These are phyloP conservation scores for Mellilla xanthometata DNA, from an alignment of 2,888 invertebrate species.

Conservation along the genomic window DNA sequence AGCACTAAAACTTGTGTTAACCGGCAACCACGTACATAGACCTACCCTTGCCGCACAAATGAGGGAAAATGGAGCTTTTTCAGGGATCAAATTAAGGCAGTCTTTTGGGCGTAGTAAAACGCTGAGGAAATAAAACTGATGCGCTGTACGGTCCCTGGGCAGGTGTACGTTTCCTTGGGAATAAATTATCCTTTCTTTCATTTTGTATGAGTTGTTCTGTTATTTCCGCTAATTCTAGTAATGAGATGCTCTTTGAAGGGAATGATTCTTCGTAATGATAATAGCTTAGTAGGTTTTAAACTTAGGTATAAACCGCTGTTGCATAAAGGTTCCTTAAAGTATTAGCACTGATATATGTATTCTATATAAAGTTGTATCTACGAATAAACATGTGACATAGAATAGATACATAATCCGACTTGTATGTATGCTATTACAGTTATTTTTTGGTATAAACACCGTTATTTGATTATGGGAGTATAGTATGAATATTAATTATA, in stretches of 20 bases:
- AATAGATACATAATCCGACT: no score
- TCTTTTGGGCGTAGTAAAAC: constrained; percentile 64
- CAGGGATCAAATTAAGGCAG: constrained; percentile 62
- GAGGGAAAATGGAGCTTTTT: constrained; percentile 43
- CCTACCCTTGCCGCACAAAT: constrained; percentile 42
- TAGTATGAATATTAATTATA: no score
- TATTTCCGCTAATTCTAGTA: constrained; percentile 19
- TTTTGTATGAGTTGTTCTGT: constrained; percentile 38
- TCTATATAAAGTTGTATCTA: no score
- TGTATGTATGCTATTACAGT: no score
- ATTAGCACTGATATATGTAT: no score
- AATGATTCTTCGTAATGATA: not conserved
- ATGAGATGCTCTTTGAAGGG: constrained; percentile 15
- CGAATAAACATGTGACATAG: no score
- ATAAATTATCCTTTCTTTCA: constrained; percentile 52
- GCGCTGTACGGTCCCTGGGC: constrained; percentile 48
- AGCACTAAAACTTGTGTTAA: constrained; percentile 72
- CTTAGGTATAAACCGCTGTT: no score
- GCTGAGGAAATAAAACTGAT: constrained; percentile 70
- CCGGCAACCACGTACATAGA: constrained; percentile 54
- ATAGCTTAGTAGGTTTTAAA: no score
- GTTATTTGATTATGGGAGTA: no score
- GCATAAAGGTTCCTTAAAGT: no score
- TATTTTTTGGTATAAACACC: no score
- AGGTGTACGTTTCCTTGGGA: constrained; percentile 67